These are phyloP conservation scores for Tachina fera DNA, from an alignment of 2,888 invertebrate genomes.

Conservation along the genomic window DNA sequence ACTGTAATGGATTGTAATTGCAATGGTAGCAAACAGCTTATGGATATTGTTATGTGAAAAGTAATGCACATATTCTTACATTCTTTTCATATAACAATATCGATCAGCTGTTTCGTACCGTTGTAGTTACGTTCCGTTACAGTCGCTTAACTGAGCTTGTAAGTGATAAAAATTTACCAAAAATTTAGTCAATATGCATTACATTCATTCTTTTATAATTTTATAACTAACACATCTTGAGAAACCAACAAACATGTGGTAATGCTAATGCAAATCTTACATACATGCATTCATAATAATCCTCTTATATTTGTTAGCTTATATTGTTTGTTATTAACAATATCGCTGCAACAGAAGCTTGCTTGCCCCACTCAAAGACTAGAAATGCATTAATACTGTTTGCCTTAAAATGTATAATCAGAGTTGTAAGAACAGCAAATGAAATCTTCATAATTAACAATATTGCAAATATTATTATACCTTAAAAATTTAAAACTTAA, in stretches of 20 bases:
- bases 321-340: conserved; percentile 15
- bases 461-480: conserved; percentile 15
- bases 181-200: not conserved
- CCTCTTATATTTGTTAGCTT: conserved; percentile 35
- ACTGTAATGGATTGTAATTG: no score
- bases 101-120: no score
- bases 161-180: not conserved
- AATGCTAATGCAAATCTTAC: conserved; percentile 20
- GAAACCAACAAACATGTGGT: not conserved
- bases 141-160: not conserved
- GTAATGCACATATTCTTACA: no score
- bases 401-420: conserved; percentile 48
- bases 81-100: no score
- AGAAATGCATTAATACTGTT: conserved; percentile 14
- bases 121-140: no score
- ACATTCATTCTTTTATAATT: not conserved
- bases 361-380: not conserved
- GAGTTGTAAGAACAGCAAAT: not conserved
- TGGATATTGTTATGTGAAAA: no score
- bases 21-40: no score
- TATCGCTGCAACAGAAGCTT: conserved; percentile 19
- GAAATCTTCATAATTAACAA: not conserved
- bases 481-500: conserved; percentile 8
- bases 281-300: conserved; percentile 45
- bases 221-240: not conserved